Evolutionary conservation across 2,113 vertebrate species (phyloP).

Genomic region (Oreochromis niloticus): DNA sequence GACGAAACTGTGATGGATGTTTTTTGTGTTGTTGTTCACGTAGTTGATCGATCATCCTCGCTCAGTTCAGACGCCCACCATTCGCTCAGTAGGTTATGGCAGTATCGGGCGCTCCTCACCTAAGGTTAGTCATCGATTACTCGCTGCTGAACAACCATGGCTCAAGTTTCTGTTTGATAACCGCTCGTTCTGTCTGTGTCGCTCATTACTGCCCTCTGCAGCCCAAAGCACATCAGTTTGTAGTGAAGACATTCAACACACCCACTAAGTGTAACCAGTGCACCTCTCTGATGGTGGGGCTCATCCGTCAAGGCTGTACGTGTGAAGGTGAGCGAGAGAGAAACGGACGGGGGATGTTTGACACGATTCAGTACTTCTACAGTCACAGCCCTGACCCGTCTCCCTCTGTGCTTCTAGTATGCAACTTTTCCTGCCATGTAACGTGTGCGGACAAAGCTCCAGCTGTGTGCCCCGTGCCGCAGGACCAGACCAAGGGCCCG

Average conservation of each 20-base stretch:
- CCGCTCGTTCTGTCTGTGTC: neutral
- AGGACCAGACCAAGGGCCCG: slow-evolving; percentile 93
- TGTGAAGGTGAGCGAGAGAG: slow-evolving; percentile 86
- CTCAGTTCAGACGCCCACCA: slow-evolving; percentile 85
- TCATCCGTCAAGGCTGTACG: slow-evolving; percentile 94
- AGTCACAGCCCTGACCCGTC: neutral
- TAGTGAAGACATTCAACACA: slow-evolving; percentile 89
- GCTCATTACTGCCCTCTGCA: slow-evolving; percentile 45
- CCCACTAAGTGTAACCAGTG: slow-evolving; percentile 98
- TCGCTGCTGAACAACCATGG: too few relatives aligned
- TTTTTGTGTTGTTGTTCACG: neutral
- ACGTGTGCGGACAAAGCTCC: slow-evolving; percentile 98
- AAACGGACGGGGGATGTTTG: fast-evolving
- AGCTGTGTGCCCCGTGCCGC: slow-evolving; percentile 89
- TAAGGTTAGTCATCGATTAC: slow-evolving; percentile 73
- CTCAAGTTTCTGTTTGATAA: neutral
- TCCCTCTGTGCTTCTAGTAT: slow-evolving; percentile 72
- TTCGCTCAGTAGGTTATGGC: slow-evolving; percentile 81
- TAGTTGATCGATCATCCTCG: slow-evolving; percentile 84
- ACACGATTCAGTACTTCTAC: fast-evolving
- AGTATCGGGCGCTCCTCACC: slow-evolving; percentile 82
- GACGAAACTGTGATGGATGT: neutral
- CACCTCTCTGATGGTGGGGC: slow-evolving; percentile 96
- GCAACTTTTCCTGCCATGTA: slow-evolving; percentile 97
- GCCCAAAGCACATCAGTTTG: slow-evolving; percentile 98